Base-by-base conservation (phyloP, 92 coral and sea anemone genomes). In the Palythoa caribaeorum region DNA sequence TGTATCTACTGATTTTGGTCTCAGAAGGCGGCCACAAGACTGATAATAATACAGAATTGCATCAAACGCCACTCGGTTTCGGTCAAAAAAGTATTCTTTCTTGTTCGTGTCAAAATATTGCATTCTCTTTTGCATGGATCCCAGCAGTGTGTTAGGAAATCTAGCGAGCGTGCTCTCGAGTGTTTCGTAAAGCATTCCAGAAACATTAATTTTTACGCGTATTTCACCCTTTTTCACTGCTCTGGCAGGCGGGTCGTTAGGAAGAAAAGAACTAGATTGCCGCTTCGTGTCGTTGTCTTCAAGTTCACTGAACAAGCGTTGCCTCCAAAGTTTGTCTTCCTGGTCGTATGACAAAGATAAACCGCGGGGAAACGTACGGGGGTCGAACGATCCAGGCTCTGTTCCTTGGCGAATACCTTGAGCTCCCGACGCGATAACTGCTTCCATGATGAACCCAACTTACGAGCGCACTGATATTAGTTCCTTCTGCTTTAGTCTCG, bases 131-230 rank as follows among this genome's bases (percentile, higher is more conserved):
- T 88, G 93, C 2, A 95, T 88, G 19, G 96, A 91, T 74, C 99
- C 99, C 39, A 97, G 88, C 12, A 97, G 90, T 16, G 98, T 93
- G 53, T 95, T 77, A 0, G 99, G 99, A 87, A 89, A 97, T 62
- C 94, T 92, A 51, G 92, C 92, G 50, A 97, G 88, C 17, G 99
- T 97, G 47, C 96, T 91, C 83, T 97, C 99, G 3, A 96, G 91
- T 70, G 99, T 97, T 83, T 96, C 99, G 74, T 83, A 97, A n/a
- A 92, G 83, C 96, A 96, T 94, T 74, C 99, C 99, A 54, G 98
- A 90, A 14, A 97, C 95, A 79, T 97, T 97, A 39, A 97, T 96
- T 80, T 84, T 90, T 44, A 96, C 92, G 8, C 98, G 80, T 9
- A 91, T 88, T 89, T 91, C 94, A 54, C 94, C 91, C 78, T 92